Conservation (phyloP, 1,140 invertebrate genomes). For the Drosophila bocqueti region DNA sequence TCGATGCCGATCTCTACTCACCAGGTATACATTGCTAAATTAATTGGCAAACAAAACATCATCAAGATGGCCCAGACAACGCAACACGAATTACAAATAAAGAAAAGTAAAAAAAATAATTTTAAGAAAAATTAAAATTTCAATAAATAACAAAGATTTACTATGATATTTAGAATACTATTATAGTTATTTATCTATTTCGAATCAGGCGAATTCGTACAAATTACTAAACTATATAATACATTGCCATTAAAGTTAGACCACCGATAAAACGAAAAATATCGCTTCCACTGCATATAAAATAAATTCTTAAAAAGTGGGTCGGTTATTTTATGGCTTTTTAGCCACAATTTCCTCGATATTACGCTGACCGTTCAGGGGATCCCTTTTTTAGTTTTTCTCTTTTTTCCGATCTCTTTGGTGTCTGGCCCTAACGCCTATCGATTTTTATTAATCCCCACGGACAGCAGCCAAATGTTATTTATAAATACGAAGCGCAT, state of each 20-base stretch:
- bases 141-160: neutral
- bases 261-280: neutral
- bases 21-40: too few relatives aligned
- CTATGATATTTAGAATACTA: neutral
- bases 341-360: neutral
- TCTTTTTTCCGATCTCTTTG: neutral
- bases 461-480: conserved; percentile 46
- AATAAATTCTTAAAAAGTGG: conserved; percentile 21
- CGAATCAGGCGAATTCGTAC: neutral
- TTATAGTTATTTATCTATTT: neutral
- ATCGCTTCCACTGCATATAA: neutral
- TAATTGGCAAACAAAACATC: neutral
- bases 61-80: neutral
- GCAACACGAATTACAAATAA: neutral
- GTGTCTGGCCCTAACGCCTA: conserved; percentile 9
- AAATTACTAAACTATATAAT: too few relatives aligned
- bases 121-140: neutral
- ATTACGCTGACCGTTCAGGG: neutral
- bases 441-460: conserved; percentile 54
- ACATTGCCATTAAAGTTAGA: neutral
- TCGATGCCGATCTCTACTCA: too few relatives aligned
- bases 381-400: neutral
- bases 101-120: neutral
- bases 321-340: conserved; percentile 13
- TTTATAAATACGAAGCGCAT: conserved; percentile 66